These are phyloP conservation scores for Drosophila monieri DNA, from an alignment of 2,888 invertebrate species.

Conservation along the genomic window DNA sequence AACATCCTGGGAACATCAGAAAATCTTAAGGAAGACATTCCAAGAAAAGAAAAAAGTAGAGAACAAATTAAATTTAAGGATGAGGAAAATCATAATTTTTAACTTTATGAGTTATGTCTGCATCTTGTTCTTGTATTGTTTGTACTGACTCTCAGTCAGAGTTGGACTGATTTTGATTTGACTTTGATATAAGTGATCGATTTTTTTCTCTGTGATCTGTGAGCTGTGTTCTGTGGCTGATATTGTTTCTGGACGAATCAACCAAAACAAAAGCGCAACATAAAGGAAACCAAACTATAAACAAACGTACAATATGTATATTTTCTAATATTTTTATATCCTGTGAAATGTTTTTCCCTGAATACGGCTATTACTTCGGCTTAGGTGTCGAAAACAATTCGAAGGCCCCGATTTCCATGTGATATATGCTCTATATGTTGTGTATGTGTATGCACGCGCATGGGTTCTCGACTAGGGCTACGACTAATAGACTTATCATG, in stretches of 20 bases:
- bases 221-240: conserved; percentile 61
- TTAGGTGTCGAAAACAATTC: neutral
- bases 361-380: neutral
- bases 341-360: neutral
- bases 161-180: conserved; percentile 10
- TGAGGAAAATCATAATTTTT: conserved; percentile 67
- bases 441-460: conserved; percentile 2
- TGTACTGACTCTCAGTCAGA: conserved; percentile 10
- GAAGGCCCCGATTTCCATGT: neutral
- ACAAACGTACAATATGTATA: too few species aligned
- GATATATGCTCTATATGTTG: neutral
- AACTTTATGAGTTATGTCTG: conserved; percentile 59
- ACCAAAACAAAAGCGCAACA: conserved; percentile 58
- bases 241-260: conserved; percentile 50
- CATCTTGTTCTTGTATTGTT: conserved; percentile 27
- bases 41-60: conserved; percentile 74
- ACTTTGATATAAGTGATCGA: neutral
- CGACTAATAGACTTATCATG: conserved; percentile 43
- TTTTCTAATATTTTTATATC: too few species aligned
- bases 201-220: conserved; percentile 20
- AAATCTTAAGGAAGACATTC: conserved; percentile 88
- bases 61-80: conserved; percentile 68
- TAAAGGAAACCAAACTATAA: conserved; percentile 41
- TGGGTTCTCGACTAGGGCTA: neutral
- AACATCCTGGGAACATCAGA: conserved; percentile 93